Percentiles rank a stretch among this genome's conserved stretches.
Evolutionary conservation across 2,113 vertebrate species (phyloP).

Genomic region (Eidolon helvum): DNA sequence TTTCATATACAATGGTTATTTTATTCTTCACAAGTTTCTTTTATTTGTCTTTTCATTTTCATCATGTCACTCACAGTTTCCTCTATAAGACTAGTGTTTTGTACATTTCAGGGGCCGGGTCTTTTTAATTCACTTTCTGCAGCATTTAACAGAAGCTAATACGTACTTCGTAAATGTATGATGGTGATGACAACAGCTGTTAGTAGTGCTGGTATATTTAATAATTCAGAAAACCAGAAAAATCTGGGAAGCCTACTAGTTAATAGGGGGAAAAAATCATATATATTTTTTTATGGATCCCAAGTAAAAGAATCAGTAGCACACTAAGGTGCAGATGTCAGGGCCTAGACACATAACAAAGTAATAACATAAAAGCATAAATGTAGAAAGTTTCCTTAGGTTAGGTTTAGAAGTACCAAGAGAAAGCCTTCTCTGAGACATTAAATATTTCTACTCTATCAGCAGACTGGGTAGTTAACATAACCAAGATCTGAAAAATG

Average conservation of each 20-base stretch:
- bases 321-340: constrained; percentile 56
- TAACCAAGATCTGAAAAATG: neutral
- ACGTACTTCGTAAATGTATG: neutral
- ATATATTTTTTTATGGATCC: constrained; percentile 60
- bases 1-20: neutral
- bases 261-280: constrained; percentile 52
- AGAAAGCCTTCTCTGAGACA: neutral
- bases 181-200: neutral
- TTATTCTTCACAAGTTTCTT: neutral
- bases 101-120: neutral
- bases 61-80: neutral
- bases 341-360: constrained; percentile 8
- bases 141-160: neutral
- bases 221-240: constrained; percentile 69
- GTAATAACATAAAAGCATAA: constrained; percentile 10
- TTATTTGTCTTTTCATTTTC: neutral
- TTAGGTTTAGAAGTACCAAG: neutral
- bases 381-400: neutral
- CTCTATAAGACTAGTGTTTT: neutral
- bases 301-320: constrained; percentile 60
- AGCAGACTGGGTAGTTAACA: neutral
- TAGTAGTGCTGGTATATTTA: neutral
- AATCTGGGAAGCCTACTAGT: constrained; percentile 34
- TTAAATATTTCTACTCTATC: neutral
- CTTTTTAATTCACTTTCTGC: neutral